A percentile compares a stretch with the other conserved stretches of the same genome.
Conservation (phyloP, 2,113 vertebrate species). For the Cephalopterus ornatus region DNA sequence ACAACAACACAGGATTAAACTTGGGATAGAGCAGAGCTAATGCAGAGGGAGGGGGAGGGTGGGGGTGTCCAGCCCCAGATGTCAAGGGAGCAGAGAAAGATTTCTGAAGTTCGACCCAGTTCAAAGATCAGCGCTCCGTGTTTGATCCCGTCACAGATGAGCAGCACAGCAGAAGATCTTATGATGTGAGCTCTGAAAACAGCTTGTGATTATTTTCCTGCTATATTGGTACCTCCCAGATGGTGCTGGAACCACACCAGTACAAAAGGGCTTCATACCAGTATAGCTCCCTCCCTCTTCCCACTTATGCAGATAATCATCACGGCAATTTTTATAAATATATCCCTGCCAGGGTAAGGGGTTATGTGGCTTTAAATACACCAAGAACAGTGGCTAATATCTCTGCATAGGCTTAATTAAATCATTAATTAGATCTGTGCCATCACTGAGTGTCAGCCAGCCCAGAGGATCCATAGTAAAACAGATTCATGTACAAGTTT, state of each 20-base stretch:
- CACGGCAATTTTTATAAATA: background rate
- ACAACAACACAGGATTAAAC: background rate
- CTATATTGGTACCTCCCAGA: background rate
- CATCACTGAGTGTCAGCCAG: background rate
- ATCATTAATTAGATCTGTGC: slow-evolving; percentile 31
- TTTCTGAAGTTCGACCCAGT: background rate
- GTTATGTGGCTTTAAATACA: background rate
- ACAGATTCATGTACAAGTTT: background rate
- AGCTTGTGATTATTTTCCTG: background rate
- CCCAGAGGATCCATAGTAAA: background rate
- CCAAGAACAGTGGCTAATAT: background rate
- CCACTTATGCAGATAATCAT: background rate
- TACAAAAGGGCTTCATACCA: background rate
- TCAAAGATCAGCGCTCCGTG: background rate
- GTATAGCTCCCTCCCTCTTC: background rate
- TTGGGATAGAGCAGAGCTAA: background rate
- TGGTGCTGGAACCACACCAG: background rate
- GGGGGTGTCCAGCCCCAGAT: background rate
- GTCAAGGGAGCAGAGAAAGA: background rate
- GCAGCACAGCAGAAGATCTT: background rate
- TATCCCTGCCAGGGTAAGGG: background rate
- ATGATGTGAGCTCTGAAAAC: background rate
- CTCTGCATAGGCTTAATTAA: slow-evolving; percentile 19
- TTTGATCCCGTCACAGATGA: background rate
- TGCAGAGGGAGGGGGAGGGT: background rate